These are phyloP conservation scores for Phylloscopus collybita DNA, from an alignment of 2,797 vertebrate species.

Conservation along the genomic window DNA sequence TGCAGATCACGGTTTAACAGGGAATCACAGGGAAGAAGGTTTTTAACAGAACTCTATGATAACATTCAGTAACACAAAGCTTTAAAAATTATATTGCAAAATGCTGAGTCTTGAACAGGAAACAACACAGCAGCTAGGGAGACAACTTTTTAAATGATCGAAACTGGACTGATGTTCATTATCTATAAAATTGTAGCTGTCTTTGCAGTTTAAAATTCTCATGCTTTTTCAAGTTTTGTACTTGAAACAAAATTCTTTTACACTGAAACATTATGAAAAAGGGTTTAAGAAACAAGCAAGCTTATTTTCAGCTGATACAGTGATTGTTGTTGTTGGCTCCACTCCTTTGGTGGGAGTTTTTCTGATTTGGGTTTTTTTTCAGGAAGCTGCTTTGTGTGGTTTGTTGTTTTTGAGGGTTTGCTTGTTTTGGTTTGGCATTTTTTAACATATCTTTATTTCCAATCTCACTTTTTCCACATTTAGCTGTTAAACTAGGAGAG, in stretches of 20 bases:
- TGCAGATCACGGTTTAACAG: background rate
- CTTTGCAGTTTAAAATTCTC: background rate
- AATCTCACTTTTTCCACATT: background rate
- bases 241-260: background rate
- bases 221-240: background rate
- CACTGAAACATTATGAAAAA: background rate
- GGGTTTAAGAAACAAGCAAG: background rate
- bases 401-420: background rate
- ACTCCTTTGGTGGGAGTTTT: fast-evolving
- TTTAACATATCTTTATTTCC: background rate
- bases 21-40: background rate
- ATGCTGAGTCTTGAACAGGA: background rate
- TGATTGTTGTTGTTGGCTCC: background rate
- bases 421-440: background rate
- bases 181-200: background rate
- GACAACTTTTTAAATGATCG: background rate
- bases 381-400: background rate
- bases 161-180: background rate
- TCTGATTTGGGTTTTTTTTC: fast-evolving
- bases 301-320: background rate
- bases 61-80: background rate
- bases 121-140: background rate
- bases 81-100: background rate
- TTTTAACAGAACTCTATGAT: background rate
- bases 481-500: background rate